Base-by-base conservation (phyloP, 2,113 vertebrate species). In the Pedionomus torquatus region DNA sequence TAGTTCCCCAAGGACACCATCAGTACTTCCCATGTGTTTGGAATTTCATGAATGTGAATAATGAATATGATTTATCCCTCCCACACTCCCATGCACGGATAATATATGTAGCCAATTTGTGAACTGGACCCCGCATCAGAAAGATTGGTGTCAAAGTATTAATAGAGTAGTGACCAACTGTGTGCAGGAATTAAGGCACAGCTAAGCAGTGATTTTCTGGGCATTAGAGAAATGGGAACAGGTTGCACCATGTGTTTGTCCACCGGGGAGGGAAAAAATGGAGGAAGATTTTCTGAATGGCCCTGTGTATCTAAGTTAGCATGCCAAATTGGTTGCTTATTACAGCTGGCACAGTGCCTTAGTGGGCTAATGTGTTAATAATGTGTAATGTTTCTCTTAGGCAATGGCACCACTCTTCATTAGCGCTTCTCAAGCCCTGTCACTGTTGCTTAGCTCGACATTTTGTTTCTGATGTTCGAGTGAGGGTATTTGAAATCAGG, bases 21-120 rank as follows among this genome's bases (percentile, higher is more conserved):
- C 97, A 97, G 96, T 95, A 97, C 97, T 97, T 97, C 95, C 94
- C 97, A 94, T 97, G 97, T 96, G 97, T 97, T 97, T 96, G 96
- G 97, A 95, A 97, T 97, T 97, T 97, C 96, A 96, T 96, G 97
- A 97, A 97, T 95, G 95, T 95, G 97, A 95, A 97, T 96, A 97
- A 95, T 96, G 96, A 96, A 97, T 97, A 97, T 96, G 94, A 97
- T 96, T 97, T 97, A 97, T 97, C 91, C 95, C 81, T 93, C 93
- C 91, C 97, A 95, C 92, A 87, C 89, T 97, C 87, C 87, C 87
- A 69, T 75, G 93, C 94, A 93, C 46, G 17, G 93, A 85, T 97
- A 97, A 97, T 94, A 77, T 92, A 97, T 95, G 93, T 91, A 54
- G 93, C 95, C 93, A 95, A 92, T 97, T 95, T 95, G 89, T 85